These are phyloP conservation scores for Dryocosmus kuriphilus DNA, from an alignment of 2,888 invertebrate genomes.

Conservation along the genomic window DNA sequence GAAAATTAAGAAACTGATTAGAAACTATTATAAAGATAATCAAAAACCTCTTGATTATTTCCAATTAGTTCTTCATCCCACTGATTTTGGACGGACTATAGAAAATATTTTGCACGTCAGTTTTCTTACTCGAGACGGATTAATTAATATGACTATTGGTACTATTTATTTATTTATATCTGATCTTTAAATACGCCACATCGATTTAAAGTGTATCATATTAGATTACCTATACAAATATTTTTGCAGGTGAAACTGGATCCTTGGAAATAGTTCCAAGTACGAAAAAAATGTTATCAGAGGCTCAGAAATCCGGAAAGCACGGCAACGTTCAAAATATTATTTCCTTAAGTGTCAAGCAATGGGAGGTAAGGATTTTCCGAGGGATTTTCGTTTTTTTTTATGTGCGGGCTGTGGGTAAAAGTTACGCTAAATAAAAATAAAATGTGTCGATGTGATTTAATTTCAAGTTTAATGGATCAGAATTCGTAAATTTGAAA, in stretches of 20 bases:
- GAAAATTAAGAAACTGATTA: conserved; percentile 79
- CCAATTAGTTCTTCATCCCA: conserved; percentile 81
- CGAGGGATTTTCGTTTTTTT: conserved; percentile 72
- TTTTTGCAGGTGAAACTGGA: conserved; percentile 60
- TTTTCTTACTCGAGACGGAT: conserved; percentile 82
- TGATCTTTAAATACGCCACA: background rate
- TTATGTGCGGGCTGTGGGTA: no score
- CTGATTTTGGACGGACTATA: conserved; percentile 81
- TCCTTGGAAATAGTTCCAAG: conserved; percentile 67
- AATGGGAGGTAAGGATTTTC: conserved; percentile 80
- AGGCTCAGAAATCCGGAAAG: conserved; percentile 60
- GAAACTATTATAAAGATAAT: conserved; percentile 75
- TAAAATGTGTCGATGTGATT: background rate
- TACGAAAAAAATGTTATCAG: conserved; percentile 64
- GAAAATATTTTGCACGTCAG: conserved; percentile 84
- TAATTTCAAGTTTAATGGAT: background rate
- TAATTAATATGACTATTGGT: conserved; percentile 79
- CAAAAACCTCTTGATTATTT: conserved; percentile 80
- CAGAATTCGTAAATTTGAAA: no score
- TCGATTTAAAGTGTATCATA: no score
- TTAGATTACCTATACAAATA: background rate
- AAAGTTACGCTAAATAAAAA: no score
- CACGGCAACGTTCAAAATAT: conserved; percentile 80
- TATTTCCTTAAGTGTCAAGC: conserved; percentile 79
- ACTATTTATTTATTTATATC: conserved; percentile 49